A percentile compares a stretch with the other conserved stretches of the same genome.
Conservation (phyloP, 2,888 invertebrate genomes). For the Lasioglossum marginatum region DNA sequence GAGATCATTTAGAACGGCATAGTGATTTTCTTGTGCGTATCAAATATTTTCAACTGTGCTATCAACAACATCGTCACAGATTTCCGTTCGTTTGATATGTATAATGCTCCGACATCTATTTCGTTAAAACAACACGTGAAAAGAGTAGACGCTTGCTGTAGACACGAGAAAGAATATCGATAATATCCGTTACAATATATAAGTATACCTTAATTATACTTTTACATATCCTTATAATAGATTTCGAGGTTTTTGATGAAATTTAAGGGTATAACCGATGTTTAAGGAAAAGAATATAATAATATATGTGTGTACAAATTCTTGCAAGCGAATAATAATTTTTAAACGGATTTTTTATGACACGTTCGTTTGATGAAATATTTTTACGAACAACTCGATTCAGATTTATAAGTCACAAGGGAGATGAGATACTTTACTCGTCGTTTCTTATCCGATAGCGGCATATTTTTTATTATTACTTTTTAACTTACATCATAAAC, state of each 20-base stretch:
- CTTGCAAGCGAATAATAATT: slow-evolving; percentile 22
- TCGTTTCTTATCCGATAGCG: slow-evolving; percentile 24
- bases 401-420: slow-evolving; percentile 17
- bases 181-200: neutral
- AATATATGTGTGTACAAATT: slow-evolving; percentile 34
- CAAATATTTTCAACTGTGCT: slow-evolving; percentile 28
- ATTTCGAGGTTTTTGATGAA: slow-evolving; percentile 7
- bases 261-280: neutral
- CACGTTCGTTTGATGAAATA: slow-evolving; percentile 50
- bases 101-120: neutral
- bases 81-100: slow-evolving; percentile 18
- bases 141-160: neutral
- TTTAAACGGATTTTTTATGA: slow-evolving; percentile 35
- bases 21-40: slow-evolving; percentile 35
- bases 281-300: slow-evolving; percentile 3
- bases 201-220: slow-evolving; percentile 17
- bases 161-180: neutral
- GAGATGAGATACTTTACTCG: slow-evolving; percentile 31
- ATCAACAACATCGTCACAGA: slow-evolving; percentile 25
- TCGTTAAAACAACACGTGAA: neutral
- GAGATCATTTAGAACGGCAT: slow-evolving; percentile 46
- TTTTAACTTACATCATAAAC: slow-evolving; percentile 36
- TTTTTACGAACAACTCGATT: slow-evolving; percentile 37
- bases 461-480: slow-evolving; percentile 51
- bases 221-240: slow-evolving; percentile 39